Evolutionary conservation across 1,140 invertebrate species (phyloP), one percentile per base, ranked within the genome.

Genomic region (Orchesella cincta): DNA sequence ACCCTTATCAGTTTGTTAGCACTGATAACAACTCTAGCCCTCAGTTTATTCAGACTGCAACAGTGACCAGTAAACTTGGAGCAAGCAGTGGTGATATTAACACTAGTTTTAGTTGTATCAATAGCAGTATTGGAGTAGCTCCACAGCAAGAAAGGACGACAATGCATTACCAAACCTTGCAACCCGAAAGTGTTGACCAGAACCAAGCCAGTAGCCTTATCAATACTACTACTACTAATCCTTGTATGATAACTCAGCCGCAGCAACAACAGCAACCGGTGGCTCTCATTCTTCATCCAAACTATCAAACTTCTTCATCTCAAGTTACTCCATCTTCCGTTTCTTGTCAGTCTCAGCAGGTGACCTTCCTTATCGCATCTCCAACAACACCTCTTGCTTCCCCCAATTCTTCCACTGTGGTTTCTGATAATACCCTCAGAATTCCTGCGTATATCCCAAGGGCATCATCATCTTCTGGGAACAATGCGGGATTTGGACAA

Each of bases 381-480:
- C 62, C 62, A 5, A 67, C 62, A 31, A 12, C 62, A 29, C 8
- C 8, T 12, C 2, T 3, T 31, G n/a, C 62, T n/a, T n/a, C 5
- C 54, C 23, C 16, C 26, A 23, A 23, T 29, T 8, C 8, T n/a
- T 18, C 31, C 14, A 33, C 3, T 33, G n/a, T n/a, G n/a, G n/a
- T n/a, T n/a, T n/a, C n/a, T n/a, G n/a, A n/a, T n/a, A n/a, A n/a
- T n/a, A 12, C 62, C 23, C 8, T 33, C 26, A 29, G 62, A 23
- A 67, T 67, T 18, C 62, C 62, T 33, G 62, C 62, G 14, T 67
- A 67, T 67, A 67, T 67, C 33, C 62, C 62, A 31, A 3, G 62
- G 28, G 26, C 62, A 14, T 8, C 8, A 5, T 5, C 3, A 23
- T 31, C 8, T 31, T 31, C 62, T 33, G 23, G 26, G 29, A 2